Base-by-base conservation (phyloP, 2,797 vertebrate genomes). In the Myotis pilosus region DNA sequence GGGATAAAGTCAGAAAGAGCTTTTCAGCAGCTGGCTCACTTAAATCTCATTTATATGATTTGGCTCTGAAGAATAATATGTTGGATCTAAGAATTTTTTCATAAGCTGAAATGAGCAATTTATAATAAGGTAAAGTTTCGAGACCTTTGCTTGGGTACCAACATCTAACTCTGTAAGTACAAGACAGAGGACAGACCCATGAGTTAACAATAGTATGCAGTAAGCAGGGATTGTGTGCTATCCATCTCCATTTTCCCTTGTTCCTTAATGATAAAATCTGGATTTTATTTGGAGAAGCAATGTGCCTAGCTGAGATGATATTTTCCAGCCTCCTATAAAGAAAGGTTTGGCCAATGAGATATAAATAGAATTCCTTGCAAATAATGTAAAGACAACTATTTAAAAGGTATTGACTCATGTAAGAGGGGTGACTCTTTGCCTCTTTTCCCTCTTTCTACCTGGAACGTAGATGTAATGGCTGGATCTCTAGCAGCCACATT, bases 11-110 rank as follows among this genome's bases (percentile, higher is more conserved):
- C 68, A 87, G 80, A 91, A 72, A 91, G 55, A 76, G 75, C 80
- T 89, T 92, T 64, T 89, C 53, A n/a, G 33, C 80, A 74, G 53
- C 89, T 80, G 71, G 55, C 33, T 89, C 13, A 7, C 28, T 74
- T 86, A 87, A 68, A 41, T 78, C 80, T 86, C 33, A 71, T 76
- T 76, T 87, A 69, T 62, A 92, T 75, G 51, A 82, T 62, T 90
- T 92, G 83, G 28, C 38, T 89, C 80, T 51, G 23, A 85, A 92
- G 44, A 92, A 83, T 75, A 47, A 13, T 74, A 57, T 22, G 12
- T 38, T 66, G 23, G 23, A 79, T 38, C n/a, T 88, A 69, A 69
- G 92, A 91, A 75, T 9, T 86, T 62, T 80, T 83, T 69, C 53
- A 81, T 62, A 53, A 62, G 36, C 44, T 69, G 60, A 88, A 93